Conservation (phyloP, 1,140 invertebrate genomes). For the Coelopa frigida region DNA sequence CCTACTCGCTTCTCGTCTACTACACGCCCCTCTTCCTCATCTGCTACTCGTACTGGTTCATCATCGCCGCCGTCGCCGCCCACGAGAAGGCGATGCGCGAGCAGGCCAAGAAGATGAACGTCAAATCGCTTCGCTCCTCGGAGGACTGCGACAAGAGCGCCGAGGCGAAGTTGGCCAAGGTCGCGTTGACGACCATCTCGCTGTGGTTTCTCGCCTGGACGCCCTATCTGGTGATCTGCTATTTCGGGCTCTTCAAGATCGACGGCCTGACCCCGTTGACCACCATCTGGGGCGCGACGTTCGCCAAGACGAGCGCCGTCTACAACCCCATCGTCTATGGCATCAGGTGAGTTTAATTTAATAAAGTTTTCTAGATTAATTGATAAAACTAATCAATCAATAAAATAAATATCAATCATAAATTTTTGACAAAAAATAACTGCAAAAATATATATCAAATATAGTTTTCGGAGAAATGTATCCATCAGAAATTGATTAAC, state of each 20-base stretch:
- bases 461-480: no score
- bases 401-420: not conserved
- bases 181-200: conserved; percentile 68
- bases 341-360: conserved; percentile 56
- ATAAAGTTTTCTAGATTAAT: conserved; percentile 1
- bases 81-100: conserved; percentile 61
- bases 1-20: conserved; percentile 54
- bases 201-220: conserved; percentile 77
- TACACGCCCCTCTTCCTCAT: conserved; percentile 57
- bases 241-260: conserved; percentile 58
- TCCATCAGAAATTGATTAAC: no score
- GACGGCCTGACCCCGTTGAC: conserved; percentile 57
- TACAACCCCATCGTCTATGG: conserved; percentile 75
- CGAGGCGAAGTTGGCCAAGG: conserved; percentile 56
- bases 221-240: conserved; percentile 69
- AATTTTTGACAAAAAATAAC: no score
- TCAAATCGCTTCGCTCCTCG: conserved; percentile 53
- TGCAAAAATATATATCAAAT: no score
- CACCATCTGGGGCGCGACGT: conserved; percentile 66
- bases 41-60: conserved; percentile 61
- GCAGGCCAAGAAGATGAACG: conserved; percentile 62
- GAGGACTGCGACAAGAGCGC: conserved; percentile 50
- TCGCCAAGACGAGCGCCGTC: conserved; percentile 65
- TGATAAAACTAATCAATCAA: not conserved
- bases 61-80: conserved; percentile 56